Evolutionary conservation across 2,888 invertebrate species (phyloP), one percentile per base, ranked within the genome.

Genomic region (Eumacrocentrus americanus): DNA sequence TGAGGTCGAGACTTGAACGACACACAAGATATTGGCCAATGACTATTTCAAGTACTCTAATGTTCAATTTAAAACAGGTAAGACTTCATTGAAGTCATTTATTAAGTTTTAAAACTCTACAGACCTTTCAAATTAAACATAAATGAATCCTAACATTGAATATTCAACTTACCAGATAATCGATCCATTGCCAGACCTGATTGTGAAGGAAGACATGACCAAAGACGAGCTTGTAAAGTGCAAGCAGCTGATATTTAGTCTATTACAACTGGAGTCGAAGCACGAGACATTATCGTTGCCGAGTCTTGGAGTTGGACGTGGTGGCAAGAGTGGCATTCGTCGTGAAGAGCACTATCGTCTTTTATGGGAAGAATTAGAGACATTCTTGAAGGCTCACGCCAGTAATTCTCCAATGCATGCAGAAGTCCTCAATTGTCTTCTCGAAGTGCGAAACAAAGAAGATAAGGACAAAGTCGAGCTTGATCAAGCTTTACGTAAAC

Each of bases 341-440:
- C 86, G 90, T 65, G 95, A 96, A 70, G 96, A 97, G 74, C 94
- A 95, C 72, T 97, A 97, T 83, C 88, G 92, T 46, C 86, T 92
- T 23, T 87, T 97, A 78, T 98, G 96, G 91, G 86, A 87, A 25
- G 97, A 98, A 78, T 80, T 97, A 48, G 97, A 97, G 78, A 88
- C 88, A 9, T 84, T 95, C 35, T 82, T 97, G 0, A 89, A 91
- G 56, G 86, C 90, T 22, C 90, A 90, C 54, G 70, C 78, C 0
- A 72, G 66, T 40, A 79, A 72, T 50, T 91, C 94, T 0, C 84
- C 89, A 2, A 89, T 88, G 67, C 97, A 97, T 76, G 87, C 88
- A 62, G 87, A 88, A 60, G 85, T 95, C 14, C 82, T 95, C 46
- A 88, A 89, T 50, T 93, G 92, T 75, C 82, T 97, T 46, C 83